Evolutionary conservation across 2,797 vertebrate genomes (phyloP), one percentile per base, ranked within the genome.

Genomic region (Rhabdophis nuchalis): DNA sequence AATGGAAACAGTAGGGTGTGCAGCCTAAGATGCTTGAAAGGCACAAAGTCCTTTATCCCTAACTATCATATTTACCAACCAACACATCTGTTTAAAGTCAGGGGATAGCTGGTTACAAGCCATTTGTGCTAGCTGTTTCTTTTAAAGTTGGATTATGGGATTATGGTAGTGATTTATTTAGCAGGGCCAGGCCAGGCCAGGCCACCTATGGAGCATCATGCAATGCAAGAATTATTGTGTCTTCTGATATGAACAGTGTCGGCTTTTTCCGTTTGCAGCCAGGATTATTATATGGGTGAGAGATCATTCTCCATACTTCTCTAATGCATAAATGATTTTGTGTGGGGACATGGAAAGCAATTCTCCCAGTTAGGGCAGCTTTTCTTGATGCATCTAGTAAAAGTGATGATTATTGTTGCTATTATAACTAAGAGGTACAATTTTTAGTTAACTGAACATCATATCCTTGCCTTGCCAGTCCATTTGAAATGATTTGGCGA

Each of bases 401-500:
- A 77, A 41, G 36, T 36, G 20, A 82, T 46, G 9, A 13, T 82
- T 82, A 82, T 46, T 46, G 10, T 82, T 46, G 20, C 12, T 82
- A 13, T 82, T 54, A 8, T 32, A 36, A 23, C 50, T 36, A n/a
- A 58, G 77, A 16, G 53, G 25, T 88, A 54, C 36, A 53, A 53
- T 52, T 82, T 13, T 56, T 56, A 25, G 53, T 41, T 77, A 82
- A 87, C 41, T 32, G 54, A 23, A 52, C 85, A 27, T 41, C 53
- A 4, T 32, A 25, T 95, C 93, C 77, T 60, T 86, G 61, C 93
- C 77, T 60, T 86, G 61, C 29, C 2, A 46, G 50, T 57, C 0
- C 11, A 0, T 88, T 93, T 91, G 94, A 94, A 96, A 87, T 88
- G 95, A 95, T 58, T 25, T 53, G 90, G 95, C 4, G 41, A 23